A percentile compares a stretch with the other conserved stretches of the same genome.
Evolutionary conservation across 2,888 invertebrate genomes (phyloP).

Genomic region (Nebria brevicollis): DNA sequence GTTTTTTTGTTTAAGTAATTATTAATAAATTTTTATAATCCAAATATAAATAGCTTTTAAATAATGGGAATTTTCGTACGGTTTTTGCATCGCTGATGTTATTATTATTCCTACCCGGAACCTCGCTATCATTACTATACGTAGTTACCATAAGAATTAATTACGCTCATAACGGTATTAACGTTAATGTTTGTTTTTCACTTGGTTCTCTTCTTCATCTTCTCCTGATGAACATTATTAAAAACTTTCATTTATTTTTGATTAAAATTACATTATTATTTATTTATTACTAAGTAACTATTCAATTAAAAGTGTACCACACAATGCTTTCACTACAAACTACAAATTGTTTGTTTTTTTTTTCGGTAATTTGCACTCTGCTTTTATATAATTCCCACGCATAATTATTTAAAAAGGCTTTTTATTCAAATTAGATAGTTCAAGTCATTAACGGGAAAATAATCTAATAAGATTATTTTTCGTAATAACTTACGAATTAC

Average conservation of each 20-base stretch:
- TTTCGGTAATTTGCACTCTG: not conserved
- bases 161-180: slow-evolving; percentile 41
- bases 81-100: slow-evolving; percentile 10
- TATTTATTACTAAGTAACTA: not conserved
- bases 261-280: not conserved
- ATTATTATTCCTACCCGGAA: slow-evolving; percentile 32
- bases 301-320: not conserved
- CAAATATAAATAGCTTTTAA: slow-evolving; percentile 36
- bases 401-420: too few species aligned
- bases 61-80: slow-evolving; percentile 30
- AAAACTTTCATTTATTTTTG: not conserved
- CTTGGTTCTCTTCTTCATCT: not conserved
- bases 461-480: too few species aligned
- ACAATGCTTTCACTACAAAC: not conserved
- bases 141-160: slow-evolving; percentile 36
- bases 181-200: slow-evolving; percentile 44
- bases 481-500: too few species aligned
- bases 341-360: not conserved
- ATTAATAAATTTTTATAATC: slow-evolving; percentile 30
- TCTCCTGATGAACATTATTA: not conserved
- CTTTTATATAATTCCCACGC: not conserved
- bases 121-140: slow-evolving; percentile 36
- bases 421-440: too few species aligned
- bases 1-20: slow-evolving; percentile 15
- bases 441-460: too few species aligned